phyloP scores from a whole-genome alignment of 1,140 invertebrate genomes.

The Ips typographus region DNA sequence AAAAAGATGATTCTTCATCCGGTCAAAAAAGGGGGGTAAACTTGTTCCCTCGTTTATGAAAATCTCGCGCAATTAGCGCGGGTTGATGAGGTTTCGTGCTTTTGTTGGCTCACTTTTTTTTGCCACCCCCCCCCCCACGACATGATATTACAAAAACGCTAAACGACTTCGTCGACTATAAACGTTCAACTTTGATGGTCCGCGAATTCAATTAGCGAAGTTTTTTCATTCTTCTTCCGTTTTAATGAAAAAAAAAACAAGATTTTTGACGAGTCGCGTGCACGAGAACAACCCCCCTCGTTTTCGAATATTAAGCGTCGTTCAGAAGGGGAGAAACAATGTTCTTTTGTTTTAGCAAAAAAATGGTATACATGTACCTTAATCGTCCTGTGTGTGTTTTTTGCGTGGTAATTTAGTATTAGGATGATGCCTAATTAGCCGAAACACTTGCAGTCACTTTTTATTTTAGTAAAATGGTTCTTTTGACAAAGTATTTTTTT shows the following conservation, averaged over 20 bases:
- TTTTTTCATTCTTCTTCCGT: slow-evolving; percentile 27
- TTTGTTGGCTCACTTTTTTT: slow-evolving; percentile 9
- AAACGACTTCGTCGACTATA: slow-evolving; percentile 25
- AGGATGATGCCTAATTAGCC: no score
- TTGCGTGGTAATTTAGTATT: neutral
- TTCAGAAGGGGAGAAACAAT: neutral
- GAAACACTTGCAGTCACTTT: neutral
- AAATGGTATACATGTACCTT: no score
- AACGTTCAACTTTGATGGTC: slow-evolving; percentile 30
- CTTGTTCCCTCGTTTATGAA: slow-evolving; percentile 20
- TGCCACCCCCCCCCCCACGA: neutral
- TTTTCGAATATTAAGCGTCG: slow-evolving; percentile 16
- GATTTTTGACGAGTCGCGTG: slow-evolving; percentile 23
- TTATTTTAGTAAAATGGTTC: neutral
- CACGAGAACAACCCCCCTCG: slow-evolving; percentile 7
- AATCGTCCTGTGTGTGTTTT: no score
- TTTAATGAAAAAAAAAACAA: slow-evolving; percentile 20
- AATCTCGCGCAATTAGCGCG: slow-evolving; percentile 21
- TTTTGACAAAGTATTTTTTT: slow-evolving; percentile 8
- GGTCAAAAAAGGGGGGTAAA: slow-evolving; percentile 6
- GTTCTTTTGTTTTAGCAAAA: slow-evolving; percentile 10
- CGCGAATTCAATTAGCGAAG: slow-evolving; percentile 28
- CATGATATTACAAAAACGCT: slow-evolving; percentile 18
- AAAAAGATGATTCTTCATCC: slow-evolving; percentile 3
- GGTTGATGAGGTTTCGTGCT: slow-evolving; percentile 23